These are phyloP conservation scores for Nesospiza acunhae DNA, from an alignment of 2,113 vertebrate species.

Conservation along the genomic window DNA sequence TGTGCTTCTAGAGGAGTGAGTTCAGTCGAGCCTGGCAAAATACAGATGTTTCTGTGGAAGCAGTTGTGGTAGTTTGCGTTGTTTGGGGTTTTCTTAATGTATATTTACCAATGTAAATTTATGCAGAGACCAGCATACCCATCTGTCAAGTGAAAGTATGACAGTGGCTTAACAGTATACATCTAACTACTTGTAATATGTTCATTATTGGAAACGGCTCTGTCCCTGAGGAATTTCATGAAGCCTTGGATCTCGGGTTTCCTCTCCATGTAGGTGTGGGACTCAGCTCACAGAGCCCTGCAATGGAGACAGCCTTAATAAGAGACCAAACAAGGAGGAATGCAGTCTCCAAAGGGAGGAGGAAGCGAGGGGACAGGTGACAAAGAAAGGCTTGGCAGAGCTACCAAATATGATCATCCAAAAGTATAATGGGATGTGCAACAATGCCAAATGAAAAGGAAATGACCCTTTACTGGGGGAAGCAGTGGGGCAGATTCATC, in stretches of 20 bases:
- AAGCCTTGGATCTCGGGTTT: background rate
- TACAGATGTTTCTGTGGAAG: background rate
- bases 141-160: background rate
- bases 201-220: background rate
- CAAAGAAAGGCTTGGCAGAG: background rate
- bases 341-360: background rate
- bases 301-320: background rate
- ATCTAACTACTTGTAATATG: background rate
- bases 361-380: accelerated
- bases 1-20: background rate
- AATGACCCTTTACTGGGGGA: background rate
- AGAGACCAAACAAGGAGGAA: background rate
- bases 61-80: background rate
- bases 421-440: background rate
- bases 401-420: accelerated
- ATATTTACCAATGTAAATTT: background rate
- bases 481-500: background rate
- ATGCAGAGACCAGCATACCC: background rate
- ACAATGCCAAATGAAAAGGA: background rate
- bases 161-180: background rate
- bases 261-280: background rate
- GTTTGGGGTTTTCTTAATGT: background rate
- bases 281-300: background rate
- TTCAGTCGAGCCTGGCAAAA: background rate
- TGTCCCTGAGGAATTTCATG: background rate